Evolutionary conservation across 2,888 invertebrate genomes (phyloP), one percentile per base, ranked within the genome.

Genomic region (Operophtera brumata): DNA sequence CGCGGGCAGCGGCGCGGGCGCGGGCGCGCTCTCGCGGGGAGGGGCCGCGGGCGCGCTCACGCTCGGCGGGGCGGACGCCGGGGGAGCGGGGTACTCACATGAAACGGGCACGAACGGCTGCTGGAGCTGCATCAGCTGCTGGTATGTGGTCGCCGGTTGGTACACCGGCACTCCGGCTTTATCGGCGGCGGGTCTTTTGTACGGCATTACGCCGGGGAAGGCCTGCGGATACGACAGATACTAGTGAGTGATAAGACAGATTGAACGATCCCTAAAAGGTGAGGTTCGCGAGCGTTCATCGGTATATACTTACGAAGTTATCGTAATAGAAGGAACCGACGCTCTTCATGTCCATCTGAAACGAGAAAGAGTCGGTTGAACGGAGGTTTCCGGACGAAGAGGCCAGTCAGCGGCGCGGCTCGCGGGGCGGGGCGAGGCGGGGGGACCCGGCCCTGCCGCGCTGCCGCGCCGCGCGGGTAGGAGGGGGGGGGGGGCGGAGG

Each of bases 51-150:
- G 71, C 66, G 25, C 65, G 75, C 82, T 61, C 78, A 82, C 86
- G 77, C 86, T 81, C 82, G 92, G 92, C 87, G 93, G 92, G 90
- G 91, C 90, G 78, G 91, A 89, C 83, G 93, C 90, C 77, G 93
- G 92, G 89, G 93, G 92, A 91, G 92, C 92, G 92, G 93, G 93
- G 95, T 96, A 97, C 97, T 98, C 97, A 97, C 97, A 97, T 96
- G 97, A 97, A 93, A 97, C 97, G 94, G 97, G 97, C 94, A 97
- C 97, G 93, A 96, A 97, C 90, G 97, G 97, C 94, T 97, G 96
- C 92, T 95, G 94, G 80, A 96, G 93, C 92, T 96, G 96, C 94
- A 97, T 95, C 91, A 97, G 94, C 91, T 97, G 97, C 92, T 97
- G 97, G 92, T 97, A 96, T 82, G 96, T 96, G 78, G 95, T 95